These are phyloP conservation scores for Sycobia sp. DNA, from an alignment of 1,140 invertebrate genomes.

Conservation along the genomic window DNA sequence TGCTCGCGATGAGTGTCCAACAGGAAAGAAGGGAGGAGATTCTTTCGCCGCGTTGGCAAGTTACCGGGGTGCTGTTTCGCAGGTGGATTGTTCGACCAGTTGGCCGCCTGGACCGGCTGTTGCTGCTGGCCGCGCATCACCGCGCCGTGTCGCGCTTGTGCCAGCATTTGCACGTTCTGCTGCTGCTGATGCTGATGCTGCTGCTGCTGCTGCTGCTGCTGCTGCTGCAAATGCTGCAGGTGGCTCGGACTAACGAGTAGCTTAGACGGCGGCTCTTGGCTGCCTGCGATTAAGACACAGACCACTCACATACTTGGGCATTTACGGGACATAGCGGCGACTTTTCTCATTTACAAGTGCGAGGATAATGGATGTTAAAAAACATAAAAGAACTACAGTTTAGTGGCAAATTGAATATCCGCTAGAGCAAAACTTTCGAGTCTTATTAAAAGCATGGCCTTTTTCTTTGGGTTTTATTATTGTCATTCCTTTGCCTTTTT, in stretches of 20 bases:
- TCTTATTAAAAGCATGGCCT: no score
- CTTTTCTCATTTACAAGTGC: no score
- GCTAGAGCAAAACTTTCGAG: no score
- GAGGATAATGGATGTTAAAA: no score
- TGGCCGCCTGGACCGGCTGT: slow-evolving; percentile 45
- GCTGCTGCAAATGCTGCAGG: slow-evolving; percentile 49
- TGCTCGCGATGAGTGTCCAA: no score
- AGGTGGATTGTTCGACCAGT: slow-evolving; percentile 39
- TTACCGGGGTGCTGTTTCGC: slow-evolving; percentile 58
- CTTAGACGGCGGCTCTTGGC: slow-evolving; percentile 18
- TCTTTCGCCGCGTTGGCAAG: no score
- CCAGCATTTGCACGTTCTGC: slow-evolving; percentile 54
- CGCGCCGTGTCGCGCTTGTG: slow-evolving; percentile 46
- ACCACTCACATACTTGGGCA: slow-evolving; percentile 19
- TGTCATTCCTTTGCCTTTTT: no score
- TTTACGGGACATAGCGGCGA: no score
- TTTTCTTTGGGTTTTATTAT: no score
- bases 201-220: slow-evolving; percentile 56
- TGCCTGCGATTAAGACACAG: slow-evolving; percentile 11
- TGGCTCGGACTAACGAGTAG: slow-evolving; percentile 11
- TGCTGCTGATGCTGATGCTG: slow-evolving; percentile 54
- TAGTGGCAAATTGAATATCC: no score
- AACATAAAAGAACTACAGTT: no score
- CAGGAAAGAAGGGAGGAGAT: no score
- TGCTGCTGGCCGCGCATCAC: slow-evolving; percentile 36